These are phyloP conservation scores for Mya arenaria DNA, from an alignment of 1,140 invertebrate species.

Conservation along the genomic window DNA sequence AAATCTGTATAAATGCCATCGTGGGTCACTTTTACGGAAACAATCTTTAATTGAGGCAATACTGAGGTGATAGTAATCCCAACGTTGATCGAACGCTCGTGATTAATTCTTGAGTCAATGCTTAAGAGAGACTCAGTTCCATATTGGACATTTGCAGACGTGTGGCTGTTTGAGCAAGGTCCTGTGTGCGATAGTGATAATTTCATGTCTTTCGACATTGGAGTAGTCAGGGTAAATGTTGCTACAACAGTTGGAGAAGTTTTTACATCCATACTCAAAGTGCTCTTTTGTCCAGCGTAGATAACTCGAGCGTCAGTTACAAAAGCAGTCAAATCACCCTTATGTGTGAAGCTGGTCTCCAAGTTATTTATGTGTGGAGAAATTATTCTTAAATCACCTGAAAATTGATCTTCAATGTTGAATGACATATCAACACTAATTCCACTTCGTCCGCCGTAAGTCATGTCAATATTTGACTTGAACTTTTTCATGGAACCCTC, in stretches of 20 bases:
- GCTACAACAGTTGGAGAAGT: neutral
- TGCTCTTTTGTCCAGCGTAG: neutral
- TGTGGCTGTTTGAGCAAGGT: neutral
- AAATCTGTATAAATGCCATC: neutral
- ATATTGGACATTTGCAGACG: neutral
- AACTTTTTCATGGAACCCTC: neutral
- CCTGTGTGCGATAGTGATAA: slow-evolving; percentile 1
- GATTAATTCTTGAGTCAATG: neutral
- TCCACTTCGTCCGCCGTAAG: neutral
- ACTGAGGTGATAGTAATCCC: neutral
- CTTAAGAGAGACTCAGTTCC: neutral
- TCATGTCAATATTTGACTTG: neutral
- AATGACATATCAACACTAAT: neutral
- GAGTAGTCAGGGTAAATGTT: slow-evolving; percentile 1
- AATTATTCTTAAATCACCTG: slow-evolving; percentile 8
- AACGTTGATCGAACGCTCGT: neutral
- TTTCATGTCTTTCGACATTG: slow-evolving; percentile 13
- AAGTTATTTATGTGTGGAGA: slow-evolving; percentile 27
- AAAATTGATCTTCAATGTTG: neutral
- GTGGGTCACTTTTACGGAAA: neutral
- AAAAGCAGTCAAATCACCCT: neutral
- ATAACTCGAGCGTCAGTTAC: neutral
- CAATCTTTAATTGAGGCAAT: neutral
- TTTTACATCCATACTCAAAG: neutral
- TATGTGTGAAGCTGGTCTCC: slow-evolving; percentile 18